Evolutionary conservation across 2,797 vertebrate species (phyloP), one percentile per base, ranked within the genome.

Genomic region (Phataginus tricuspis): DNA sequence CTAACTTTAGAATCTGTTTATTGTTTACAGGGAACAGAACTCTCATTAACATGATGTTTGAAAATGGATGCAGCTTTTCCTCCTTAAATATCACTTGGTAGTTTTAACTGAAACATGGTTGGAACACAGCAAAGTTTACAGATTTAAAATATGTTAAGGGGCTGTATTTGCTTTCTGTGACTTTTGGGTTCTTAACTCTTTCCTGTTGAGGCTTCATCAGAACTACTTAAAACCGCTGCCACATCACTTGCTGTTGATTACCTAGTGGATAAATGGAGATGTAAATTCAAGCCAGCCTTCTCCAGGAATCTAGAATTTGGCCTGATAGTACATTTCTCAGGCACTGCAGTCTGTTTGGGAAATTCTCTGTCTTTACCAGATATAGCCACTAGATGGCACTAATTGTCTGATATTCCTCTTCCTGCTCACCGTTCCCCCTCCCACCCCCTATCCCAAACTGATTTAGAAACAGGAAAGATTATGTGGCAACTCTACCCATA

Each of bases 381-480:
- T 0, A 0, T 1, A 61, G 84, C 74, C 98, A 94, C 97, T 96
- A 98, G 98, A 97, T 98, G 98, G 98, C 97, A 97, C 97, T 96
- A 23, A 37, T 21, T 97, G 96, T 96, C 97, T 87, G 94, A 72
- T 51, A 72, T 12, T 55, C 25, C 63, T 79, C 23, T 88, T 79
- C 27, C 51, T 8, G 34, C 34, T n/a, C 49, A 37, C 53, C 1
- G 1, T 34, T 51, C 57, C 15, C 39, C 15, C 51, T 19, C 51
- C 63, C 57, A 55, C 31, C 23, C 53, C 10, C 7, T n/a, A 4
- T 12, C 25, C 18, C 29, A 45, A 59, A 83, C 5, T 39, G 77
- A 86, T 95, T 83, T 91, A 61, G 61, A 96, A 90, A 95, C 79
- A 83, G 91, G 59, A 95, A 93, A 91, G 77, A 80, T 90, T 95